Evolutionary conservation across 2,797 vertebrate genomes (phyloP).

Genomic region (Fratercula arctica): DNA sequence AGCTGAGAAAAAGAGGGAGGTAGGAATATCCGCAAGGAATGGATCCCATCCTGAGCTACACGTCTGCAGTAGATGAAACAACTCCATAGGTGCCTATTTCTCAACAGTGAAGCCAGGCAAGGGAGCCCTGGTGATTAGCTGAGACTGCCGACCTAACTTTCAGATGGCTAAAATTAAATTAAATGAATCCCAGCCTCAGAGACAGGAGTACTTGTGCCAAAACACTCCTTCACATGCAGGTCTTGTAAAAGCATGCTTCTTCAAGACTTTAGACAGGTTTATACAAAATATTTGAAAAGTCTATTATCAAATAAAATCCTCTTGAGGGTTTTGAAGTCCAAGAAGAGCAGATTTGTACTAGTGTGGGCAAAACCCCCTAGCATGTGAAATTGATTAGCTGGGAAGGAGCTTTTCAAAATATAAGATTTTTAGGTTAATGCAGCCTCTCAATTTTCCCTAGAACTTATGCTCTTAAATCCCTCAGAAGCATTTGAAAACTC

Average conservation of each 20-base stretch:
- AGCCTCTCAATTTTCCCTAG: neutral
- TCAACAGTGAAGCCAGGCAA: neutral
- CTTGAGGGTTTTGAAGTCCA: neutral
- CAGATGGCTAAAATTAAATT: neutral
- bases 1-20: neutral
- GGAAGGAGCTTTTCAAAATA: neutral
- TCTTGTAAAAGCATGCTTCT: neutral
- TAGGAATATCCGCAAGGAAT: neutral
- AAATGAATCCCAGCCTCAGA: neutral
- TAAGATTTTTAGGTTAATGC: neutral
- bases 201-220: neutral
- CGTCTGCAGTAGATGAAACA: neutral
- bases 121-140: neutral
- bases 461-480: neutral
- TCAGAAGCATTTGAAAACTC: neutral
- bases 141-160: neutral
- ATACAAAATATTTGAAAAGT: neutral
- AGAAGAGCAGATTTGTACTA: neutral
- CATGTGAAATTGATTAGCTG: neutral
- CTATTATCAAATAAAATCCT: slow-evolving; percentile 13
- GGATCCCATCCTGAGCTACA: neutral
- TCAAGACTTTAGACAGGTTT: neutral
- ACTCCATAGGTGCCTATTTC: neutral
- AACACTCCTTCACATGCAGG: neutral
- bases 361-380: neutral